Evolutionary conservation across 2,888 invertebrate species (phyloP).

Genomic region (Ariolimax columbianus): DNA sequence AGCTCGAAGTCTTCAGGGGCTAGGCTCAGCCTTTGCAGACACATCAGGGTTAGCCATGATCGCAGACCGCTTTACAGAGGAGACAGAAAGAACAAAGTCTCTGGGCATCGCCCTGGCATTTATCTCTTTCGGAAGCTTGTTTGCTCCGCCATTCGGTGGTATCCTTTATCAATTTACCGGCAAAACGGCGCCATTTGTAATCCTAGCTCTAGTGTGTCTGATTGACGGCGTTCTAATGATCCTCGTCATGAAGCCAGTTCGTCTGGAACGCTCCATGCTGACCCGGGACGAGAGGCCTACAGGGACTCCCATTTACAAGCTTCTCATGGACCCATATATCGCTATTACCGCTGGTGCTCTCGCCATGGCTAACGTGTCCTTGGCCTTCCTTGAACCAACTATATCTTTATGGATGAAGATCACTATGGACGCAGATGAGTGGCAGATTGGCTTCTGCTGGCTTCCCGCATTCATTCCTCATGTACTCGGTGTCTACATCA

Average conservation of each 20-base stretch:
- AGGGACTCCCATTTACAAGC: constrained; percentile 90
- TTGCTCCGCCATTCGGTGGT: constrained; percentile 98
- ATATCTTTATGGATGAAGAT: constrained; percentile 99
- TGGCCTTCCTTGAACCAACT: constrained; percentile 99
- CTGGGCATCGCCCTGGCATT: constrained; percentile 96
- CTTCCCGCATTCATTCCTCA: constrained; percentile 99
- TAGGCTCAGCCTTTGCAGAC: constrained; percentile 99
- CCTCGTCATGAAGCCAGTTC: constrained; percentile 80
- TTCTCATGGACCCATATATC: constrained; percentile 98
- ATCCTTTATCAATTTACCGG: constrained; percentile 98
- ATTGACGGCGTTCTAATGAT: constrained; percentile 95
- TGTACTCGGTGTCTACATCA: constrained; percentile 95
- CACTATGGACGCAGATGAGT: constrained; percentile 91
- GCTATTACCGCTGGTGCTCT: constrained; percentile 97
- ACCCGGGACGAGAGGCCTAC: constrained; percentile 80
- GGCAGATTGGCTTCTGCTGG: constrained; percentile 99
- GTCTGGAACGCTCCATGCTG: constrained; percentile 70
- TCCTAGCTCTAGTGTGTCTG: constrained; percentile 94
- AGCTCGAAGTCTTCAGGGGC: constrained; percentile 97
- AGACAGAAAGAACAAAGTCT: constrained; percentile 94
- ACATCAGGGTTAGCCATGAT: constrained; percentile 99
- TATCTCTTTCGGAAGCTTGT: constrained; percentile 98
- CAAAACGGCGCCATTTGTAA: constrained; percentile 97
- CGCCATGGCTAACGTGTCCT: constrained; percentile 99
- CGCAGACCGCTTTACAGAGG: constrained; percentile 98